Evolutionary conservation across 2,888 invertebrate genomes (phyloP).

Genomic region (Pyrgus malvae): DNA sequence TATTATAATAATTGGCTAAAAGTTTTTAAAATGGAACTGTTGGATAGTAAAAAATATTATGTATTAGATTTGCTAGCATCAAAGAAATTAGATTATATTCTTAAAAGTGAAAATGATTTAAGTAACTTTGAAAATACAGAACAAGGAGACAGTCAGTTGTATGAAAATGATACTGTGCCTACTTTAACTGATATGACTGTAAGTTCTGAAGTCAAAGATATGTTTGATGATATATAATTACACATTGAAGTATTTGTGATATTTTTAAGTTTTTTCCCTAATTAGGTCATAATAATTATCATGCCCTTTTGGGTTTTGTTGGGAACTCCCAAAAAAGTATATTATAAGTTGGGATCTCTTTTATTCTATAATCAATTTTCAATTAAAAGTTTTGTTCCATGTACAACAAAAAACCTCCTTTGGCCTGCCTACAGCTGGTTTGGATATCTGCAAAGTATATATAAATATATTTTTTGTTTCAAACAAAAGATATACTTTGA

Average conservation of each 20-base stretch:
- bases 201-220: conserved; percentile 61
- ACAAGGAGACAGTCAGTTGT: conserved; percentile 58
- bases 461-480: too few relatives aligned
- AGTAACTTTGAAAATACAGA: conserved; percentile 60
- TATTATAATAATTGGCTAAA: conserved; percentile 67
- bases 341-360: too few relatives aligned
- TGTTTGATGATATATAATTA: conserved; percentile 71
- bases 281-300: too few relatives aligned
- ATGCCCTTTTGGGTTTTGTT: too few relatives aligned
- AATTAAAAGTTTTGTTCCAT: too few relatives aligned
- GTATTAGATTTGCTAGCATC: conserved; percentile 52
- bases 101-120: conserved; percentile 58
- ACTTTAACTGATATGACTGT: conserved; percentile 59
- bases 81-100: conserved; percentile 57
- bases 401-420: too few relatives aligned
- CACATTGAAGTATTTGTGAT: background rate
- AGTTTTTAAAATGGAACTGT: conserved; percentile 55
- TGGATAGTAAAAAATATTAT: conserved; percentile 50
- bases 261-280: too few relatives aligned
- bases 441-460: too few relatives aligned
- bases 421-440: too few relatives aligned
- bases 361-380: too few relatives aligned
- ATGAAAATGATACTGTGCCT: conserved; percentile 69
- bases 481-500: too few relatives aligned
- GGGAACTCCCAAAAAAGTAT: too few relatives aligned